Conservation (phyloP, 2,797 vertebrate species). For the Perodicticus potto region DNA sequence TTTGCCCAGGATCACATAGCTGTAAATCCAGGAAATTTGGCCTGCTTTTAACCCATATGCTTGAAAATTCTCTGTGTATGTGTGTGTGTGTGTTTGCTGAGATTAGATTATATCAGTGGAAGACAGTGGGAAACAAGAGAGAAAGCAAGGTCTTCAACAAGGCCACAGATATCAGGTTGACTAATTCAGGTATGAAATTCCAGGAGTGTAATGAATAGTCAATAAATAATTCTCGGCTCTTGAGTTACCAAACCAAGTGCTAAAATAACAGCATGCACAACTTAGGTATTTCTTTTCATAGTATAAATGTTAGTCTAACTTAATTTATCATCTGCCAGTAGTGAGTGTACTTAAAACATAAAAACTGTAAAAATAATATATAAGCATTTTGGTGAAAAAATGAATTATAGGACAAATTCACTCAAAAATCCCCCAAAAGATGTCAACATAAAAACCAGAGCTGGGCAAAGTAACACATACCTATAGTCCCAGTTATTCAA, state of each 20-base stretch:
- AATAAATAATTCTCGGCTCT: not conserved
- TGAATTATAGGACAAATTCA: not conserved
- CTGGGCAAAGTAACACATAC: not conserved
- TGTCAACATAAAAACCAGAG: not conserved
- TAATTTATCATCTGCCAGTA: not conserved
- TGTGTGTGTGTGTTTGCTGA: not conserved
- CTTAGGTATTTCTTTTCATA: not conserved
- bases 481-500: not conserved
- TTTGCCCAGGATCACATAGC: not conserved
- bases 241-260: not conserved
- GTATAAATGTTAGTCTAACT: not conserved
- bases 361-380: slow-evolving; percentile 13
- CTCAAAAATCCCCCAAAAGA: not conserved
- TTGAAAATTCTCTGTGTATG: not conserved
- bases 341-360: not conserved
- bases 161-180: not conserved
- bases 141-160: slow-evolving; percentile 36
- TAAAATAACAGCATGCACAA: not conserved
- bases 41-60: not conserved
- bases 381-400: slow-evolving; percentile 12
- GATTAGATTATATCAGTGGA: not conserved
- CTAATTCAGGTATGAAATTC: slow-evolving; percentile 12
- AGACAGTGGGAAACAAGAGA: not conserved
- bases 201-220: slow-evolving; percentile 3
- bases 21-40: not conserved